Conservation (phyloP, 1,140 invertebrate species). For the Neuroterus valhalla region DNA sequence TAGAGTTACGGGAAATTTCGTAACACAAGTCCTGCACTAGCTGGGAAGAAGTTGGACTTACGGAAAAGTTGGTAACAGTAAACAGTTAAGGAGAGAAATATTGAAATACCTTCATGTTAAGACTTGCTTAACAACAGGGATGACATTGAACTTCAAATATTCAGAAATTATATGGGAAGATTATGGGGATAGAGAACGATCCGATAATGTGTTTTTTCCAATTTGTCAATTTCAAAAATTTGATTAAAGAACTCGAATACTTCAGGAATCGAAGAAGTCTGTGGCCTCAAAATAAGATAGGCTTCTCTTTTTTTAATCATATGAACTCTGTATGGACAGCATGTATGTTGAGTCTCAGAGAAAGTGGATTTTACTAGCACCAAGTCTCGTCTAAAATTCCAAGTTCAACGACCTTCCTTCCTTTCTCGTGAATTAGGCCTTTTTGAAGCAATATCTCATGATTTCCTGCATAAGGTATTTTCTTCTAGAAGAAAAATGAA, state of each 20-base stretch:
- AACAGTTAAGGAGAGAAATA: too few species aligned
- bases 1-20: too few species aligned
- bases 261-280: constrained; percentile 11
- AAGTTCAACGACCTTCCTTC: constrained; percentile 57
- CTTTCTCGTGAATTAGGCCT: constrained; percentile 39
- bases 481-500: not conserved
- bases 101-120: too few species aligned
- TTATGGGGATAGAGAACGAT: not conserved
- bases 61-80: too few species aligned
- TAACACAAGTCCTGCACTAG: too few species aligned
- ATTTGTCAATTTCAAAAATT: not conserved
- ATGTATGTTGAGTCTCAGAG: constrained; percentile 41
- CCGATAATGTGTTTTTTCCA: not conserved
- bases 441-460: not conserved
- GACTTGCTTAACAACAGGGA: too few species aligned
- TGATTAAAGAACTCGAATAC: not conserved
- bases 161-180: too few species aligned
- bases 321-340: not conserved
- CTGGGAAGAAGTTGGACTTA: too few species aligned
- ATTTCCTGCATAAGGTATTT: not conserved
- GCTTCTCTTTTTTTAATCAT: not conserved
- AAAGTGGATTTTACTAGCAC: constrained; percentile 54
- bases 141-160: too few species aligned
- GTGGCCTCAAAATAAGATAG: not conserved
- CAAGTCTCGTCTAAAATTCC: constrained; percentile 35